Base-by-base conservation (phyloP, 2,888 invertebrate genomes). In the Lasioglossum oenotherae region DNA sequence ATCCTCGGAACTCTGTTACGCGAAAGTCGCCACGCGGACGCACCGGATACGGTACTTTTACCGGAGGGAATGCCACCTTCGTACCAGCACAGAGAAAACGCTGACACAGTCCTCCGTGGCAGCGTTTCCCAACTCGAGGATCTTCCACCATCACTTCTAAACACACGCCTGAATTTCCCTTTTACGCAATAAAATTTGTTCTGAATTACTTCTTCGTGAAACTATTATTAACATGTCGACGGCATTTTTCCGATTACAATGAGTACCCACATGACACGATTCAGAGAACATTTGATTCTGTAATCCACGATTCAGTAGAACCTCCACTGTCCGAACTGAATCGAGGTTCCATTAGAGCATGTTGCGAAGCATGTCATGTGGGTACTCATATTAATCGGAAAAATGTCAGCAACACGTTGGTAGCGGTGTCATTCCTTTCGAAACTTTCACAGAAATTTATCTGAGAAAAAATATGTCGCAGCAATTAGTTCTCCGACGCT, bases 11-110 rank as follows among this genome's bases (percentile, higher is more conserved):
- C 73, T 60, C 74, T 81, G 86, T 86, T 81, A 79, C 87, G 87
- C 87, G 87, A 87, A 87, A 87, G 87, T 84, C 84, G 84, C 74
- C 80, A 71, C 78, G 76, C 80, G 87, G 73, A 84, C 82, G 82
- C 84, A 84, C 87, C 87, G 87, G 87, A 88, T 87, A 87, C 87
- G 87, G 82, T 87, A 87, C 87, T 88, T 88, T 88, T 88, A 88
- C 87, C 87, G 84, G 87, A 78, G 87, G 84, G 87, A 83, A 78
- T 76, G 80, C 83, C 87, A 84, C 81, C 87, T 81, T 87, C 78
- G 80, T 75, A 76, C 69, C 71, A 69, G 64, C 81, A 69, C 84
- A 87, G 80, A 78, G 87, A 87, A 84, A 87, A 81, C 87, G 57
- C 38, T 71, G 78, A 46, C 60, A 67, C 75, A 64, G 76, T 69